Evolutionary conservation across 2,797 vertebrate species (phyloP), one percentile per base, ranked within the genome.

Genomic region (Etheostoma nigrum): DNA sequence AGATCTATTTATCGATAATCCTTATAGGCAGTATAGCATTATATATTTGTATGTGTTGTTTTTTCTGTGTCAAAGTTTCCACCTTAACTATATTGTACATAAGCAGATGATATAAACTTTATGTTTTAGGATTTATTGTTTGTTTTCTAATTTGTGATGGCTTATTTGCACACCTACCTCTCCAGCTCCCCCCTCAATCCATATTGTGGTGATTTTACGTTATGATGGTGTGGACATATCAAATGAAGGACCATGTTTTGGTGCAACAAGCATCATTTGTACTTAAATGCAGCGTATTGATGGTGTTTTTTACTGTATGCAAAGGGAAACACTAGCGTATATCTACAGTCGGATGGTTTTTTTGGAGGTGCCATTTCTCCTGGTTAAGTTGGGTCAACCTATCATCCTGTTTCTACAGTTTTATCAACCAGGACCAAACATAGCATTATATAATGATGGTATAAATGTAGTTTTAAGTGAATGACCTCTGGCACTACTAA

Each of bases 81-180:
- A 85, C 87, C 86, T 91, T 86, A 85, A 83, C 72, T 93, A 76
- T 92, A 86, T 87, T 95, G 93, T 94, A 93, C 74, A 94, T 91
- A 93, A 90, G 79, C 93, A 94, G 89, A 93, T 84, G 66, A 88
- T 92, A 89, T 93, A 74, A 91, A 90, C 40, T 87, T 82, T 89
- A 73, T 82, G 82, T 90, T 86, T 87, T 85, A 84, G 81, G 65
- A 80, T 89, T 88, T 89, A 85, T 85, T 87, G 66, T 91, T 87
- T 69, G 76, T 91, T 89, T 92, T 86, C 83, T 93, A 91, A 40
- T 40, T 40, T 70, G 76, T 88, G 81, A 91, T 83, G 89, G 94
- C 92, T 95, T 92, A 92, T 94, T 95, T 95, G 95, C 95, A 95
- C 95, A 95, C 91, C 91, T 94, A 95, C 92, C 93, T 94, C 91